Evolutionary conservation across 2,113 vertebrate genomes (phyloP).

Genomic region (Ifrita kowaldi): DNA sequence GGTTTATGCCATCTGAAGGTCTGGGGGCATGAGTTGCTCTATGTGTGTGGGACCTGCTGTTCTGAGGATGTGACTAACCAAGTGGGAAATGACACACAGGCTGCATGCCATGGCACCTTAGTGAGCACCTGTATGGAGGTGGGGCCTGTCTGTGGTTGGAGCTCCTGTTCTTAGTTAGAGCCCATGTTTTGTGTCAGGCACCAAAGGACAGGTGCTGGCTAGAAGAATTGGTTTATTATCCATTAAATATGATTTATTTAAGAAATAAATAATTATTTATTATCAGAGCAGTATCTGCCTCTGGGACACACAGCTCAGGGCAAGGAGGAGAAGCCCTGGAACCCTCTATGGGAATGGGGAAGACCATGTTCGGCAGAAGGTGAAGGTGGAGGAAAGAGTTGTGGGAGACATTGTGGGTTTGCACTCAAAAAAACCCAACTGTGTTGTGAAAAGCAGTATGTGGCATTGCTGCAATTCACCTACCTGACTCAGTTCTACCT

Average conservation of each 20-base stretch:
- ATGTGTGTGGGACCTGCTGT: background rate
- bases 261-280: background rate
- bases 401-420: background rate
- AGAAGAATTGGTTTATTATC: background rate
- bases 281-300: background rate
- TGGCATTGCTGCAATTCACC: background rate
- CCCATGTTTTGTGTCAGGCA: background rate
- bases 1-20: background rate
- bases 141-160: background rate
- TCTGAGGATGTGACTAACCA: background rate
- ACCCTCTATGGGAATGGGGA: fast-evolving
- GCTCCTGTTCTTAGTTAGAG: background rate
- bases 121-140: background rate
- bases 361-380: fast-evolving
- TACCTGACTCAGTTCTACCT: background rate
- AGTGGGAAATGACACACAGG: background rate
- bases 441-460: background rate
- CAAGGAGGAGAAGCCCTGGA: background rate
- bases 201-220: background rate
- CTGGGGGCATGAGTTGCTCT: background rate
- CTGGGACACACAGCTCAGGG: background rate
- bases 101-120: background rate
- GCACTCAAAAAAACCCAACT: background rate
- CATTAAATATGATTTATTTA: background rate
- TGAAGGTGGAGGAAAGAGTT: background rate